These are phyloP conservation scores for Zeuzera pyrina DNA, from an alignment of 2,888 invertebrate genomes.

Conservation along the genomic window DNA sequence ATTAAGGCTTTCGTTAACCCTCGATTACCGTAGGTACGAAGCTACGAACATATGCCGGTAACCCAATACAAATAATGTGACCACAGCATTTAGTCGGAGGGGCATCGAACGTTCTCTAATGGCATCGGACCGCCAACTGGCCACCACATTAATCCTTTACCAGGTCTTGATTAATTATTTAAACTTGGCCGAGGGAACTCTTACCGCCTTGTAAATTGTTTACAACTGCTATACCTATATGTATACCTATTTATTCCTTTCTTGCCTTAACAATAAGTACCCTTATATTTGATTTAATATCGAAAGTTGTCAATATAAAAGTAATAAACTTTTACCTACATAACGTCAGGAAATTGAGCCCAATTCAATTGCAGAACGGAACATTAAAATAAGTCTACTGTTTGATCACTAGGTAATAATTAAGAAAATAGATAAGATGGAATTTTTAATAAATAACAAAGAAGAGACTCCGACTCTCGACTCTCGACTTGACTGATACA, in stretches of 20 bases:
- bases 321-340: no score
- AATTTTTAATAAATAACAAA: no score
- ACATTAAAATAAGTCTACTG: no score
- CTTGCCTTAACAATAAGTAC: background rate
- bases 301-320: no score
- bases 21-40: no score
- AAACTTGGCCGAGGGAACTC: slow-evolving; percentile 49
- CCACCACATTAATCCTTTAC: slow-evolving; percentile 71
- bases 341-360: no score
- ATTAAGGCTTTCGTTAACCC: no score
- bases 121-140: slow-evolving; percentile 67
- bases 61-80: slow-evolving; percentile 50
- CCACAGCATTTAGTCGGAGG: slow-evolving; percentile 57
- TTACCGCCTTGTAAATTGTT: slow-evolving; percentile 48
- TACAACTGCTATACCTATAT: slow-evolving; percentile 32
- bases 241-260: background rate
- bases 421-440: no score
- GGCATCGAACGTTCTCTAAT: slow-evolving; percentile 65
- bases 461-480: no score
- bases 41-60: slow-evolving; percentile 24
- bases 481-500: slow-evolving; percentile 65
- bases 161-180: slow-evolving; percentile 70
- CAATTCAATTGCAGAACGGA: no score
- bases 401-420: no score
- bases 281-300: no score